Base-by-base conservation (phyloP, 2,888 invertebrate species). In the Blomia tropicalis region DNA sequence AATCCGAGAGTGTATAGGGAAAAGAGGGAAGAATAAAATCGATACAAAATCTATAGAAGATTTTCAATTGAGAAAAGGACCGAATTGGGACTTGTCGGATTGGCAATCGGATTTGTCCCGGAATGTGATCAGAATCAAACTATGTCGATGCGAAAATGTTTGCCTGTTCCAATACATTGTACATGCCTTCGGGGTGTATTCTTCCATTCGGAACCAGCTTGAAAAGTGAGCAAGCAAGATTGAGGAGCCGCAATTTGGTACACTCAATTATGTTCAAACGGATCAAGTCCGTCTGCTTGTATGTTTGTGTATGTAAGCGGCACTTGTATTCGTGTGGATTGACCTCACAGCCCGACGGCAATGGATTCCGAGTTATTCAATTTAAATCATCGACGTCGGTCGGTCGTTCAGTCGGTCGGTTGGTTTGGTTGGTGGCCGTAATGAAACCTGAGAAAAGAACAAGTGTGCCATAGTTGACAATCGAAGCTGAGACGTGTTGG, bases 1-100 rank as follows among this genome's bases (percentile, higher is more conserved):
- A n/a, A n/a, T n/a, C n/a, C n/a, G n/a, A n/a, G n/a, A n/a, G n/a
- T n/a, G n/a, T n/a, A n/a, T n/a, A n/a, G n/a, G n/a, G n/a, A n/a
- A n/a, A n/a, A n/a, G n/a, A n/a, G n/a, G n/a, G n/a, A n/a, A n/a
- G n/a, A n/a, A 47, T 11, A 7, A 47, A 47, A 47, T 47, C 51
- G 51, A 47, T 47, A 47, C 51, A 47, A 47, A n/a, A 47, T 47
- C 51, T 47, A 47, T 47, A 47, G 51, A 47, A 47, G 51, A 47
- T 47, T 47, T 7, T 25, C 51, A 47, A 47, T 11, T 11, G 51
- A 41, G 41, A 41, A 41, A 41, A 41, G 41, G 41, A 41, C 41
- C n/a, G 41, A 41, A 14, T 47, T 7, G 7, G 51, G 7, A 19
- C 51, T 47, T 27, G 51, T n/a, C 7, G 27, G 22, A 47, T n/a